Conservation (phyloP, 2,113 vertebrate genomes). For the Empidonax alnorum region DNA sequence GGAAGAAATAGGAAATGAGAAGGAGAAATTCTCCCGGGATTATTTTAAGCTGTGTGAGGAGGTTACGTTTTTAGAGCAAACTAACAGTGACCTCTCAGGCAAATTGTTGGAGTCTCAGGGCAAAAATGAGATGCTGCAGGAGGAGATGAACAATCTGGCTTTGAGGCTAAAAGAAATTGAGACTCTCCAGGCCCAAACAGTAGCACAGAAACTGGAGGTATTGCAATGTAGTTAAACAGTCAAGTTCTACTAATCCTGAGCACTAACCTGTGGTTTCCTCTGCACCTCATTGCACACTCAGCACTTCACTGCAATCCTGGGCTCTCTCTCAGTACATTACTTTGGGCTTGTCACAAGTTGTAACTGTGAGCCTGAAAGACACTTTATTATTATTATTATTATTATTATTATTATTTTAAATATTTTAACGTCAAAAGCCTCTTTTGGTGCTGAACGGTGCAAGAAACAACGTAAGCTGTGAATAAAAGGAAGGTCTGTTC, state of each 20-base stretch:
- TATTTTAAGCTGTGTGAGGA: slow-evolving; percentile 63
- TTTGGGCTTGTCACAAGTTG: not conserved
- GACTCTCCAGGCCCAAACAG: slow-evolving; percentile 82
- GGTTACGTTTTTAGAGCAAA: slow-evolving; percentile 62
- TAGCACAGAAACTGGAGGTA: slow-evolving; percentile 87
- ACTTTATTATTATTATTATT: not conserved
- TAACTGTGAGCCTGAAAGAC: not conserved
- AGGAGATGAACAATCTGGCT: slow-evolving; percentile 80
- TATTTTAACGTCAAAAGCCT: not conserved
- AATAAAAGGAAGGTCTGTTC: slow-evolving; percentile 68
- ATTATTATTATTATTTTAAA: not conserved
- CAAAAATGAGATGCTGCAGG: slow-evolving; percentile 76
- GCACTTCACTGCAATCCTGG: not conserved
- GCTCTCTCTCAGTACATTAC: not conserved
- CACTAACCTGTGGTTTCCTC: slow-evolving; percentile 70
- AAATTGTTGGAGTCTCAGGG: slow-evolving; percentile 74
- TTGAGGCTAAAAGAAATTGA: slow-evolving; percentile 83
- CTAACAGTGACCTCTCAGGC: slow-evolving; percentile 72
- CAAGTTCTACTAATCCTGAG: slow-evolving; percentile 70
- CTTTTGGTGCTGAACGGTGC: not conserved
- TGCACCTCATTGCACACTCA: slow-evolving; percentile 59
- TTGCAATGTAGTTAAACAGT: slow-evolving; percentile 44
- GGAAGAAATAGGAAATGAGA: slow-evolving; percentile 66
- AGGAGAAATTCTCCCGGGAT: slow-evolving; percentile 59
- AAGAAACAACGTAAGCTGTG: slow-evolving; percentile 52